Evolutionary conservation across 2,113 vertebrate species (phyloP), one percentile per base, ranked within the genome.

Genomic region (Corvus cornix): DNA sequence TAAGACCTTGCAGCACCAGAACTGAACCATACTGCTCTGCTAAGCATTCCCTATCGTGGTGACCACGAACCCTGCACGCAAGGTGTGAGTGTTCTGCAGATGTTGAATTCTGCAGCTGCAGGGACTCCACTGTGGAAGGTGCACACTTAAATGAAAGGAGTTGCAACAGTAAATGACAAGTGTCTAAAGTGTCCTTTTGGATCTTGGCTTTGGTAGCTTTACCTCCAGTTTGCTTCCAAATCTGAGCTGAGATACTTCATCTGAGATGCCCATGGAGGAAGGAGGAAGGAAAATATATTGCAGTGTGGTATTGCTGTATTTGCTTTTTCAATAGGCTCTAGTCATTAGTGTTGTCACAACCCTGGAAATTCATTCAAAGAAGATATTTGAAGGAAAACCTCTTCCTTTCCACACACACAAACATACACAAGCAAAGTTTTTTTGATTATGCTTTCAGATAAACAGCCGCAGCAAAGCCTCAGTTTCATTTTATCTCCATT

Each of bases 401-500:
- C 70, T 87, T 87, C 90, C 37, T 89, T 95, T 62, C 73, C 55
- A 51, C 41, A 66, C 37, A 53, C 51, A 70, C 19, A 86, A 90
- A 81, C 39, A 76, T 22, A 62, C n/a, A 59, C 31, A 73, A 56
- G 26, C 48, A 63, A 75, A n/a, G 68, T 43, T 89, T 92, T 83
- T 95, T 78, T 88, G 35, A 69, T 70, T 24, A 69, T 31, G 66
- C 51, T 88, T 96, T 95, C 62, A 83, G 84, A 96, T 56, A 64
- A 92, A 84, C 74, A 87, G 35, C 58, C 62, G 78, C 49, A 48
- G 80, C 44, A 93, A 94, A 96, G 66, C 91, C 64, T 87, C 62
- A 60, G 79, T 58, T 93, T 95, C 69, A 83, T 94, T 93, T 96
- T 78, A 91, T 93, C 93, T 95, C 84, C 48, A 80, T 44, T 87